These are phyloP conservation scores for Sipha maydis DNA, from an alignment of 2,888 invertebrate genomes.

Conservation along the genomic window DNA sequence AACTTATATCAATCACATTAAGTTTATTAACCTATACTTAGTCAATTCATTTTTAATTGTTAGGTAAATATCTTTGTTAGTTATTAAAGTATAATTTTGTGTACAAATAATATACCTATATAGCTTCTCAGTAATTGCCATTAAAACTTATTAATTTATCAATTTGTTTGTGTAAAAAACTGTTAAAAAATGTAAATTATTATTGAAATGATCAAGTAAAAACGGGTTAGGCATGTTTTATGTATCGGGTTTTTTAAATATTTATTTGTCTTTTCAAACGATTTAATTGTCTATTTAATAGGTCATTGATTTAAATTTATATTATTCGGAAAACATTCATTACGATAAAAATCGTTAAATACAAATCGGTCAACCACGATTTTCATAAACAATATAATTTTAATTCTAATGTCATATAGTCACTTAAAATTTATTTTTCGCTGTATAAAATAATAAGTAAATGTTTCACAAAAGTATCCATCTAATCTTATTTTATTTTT, in stretches of 20 bases:
- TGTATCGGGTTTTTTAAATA: background rate
- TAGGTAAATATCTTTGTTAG: background rate
- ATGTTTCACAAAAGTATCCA: background rate
- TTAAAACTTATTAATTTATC: background rate
- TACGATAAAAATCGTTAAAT: slow-evolving; percentile 13
- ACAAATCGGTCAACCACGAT: slow-evolving; percentile 14
- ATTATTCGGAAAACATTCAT: slow-evolving; percentile 9
- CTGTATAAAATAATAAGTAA: background rate
- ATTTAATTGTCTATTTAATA: slow-evolving; percentile 8
- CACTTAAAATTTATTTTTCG: background rate
- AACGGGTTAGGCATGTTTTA: slow-evolving; percentile 4
- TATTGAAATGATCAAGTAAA: background rate
- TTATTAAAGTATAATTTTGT: too few species aligned
- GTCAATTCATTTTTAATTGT: slow-evolving; percentile 12
- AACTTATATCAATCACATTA: background rate
- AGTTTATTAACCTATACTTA: background rate
- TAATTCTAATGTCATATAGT: background rate
- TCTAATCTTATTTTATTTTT: background rate
- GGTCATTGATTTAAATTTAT: slow-evolving; percentile 30
- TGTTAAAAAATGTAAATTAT: background rate
- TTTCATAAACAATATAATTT: background rate
- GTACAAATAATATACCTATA: background rate
- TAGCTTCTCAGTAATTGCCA: background rate
- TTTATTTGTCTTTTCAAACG: slow-evolving; percentile 16
- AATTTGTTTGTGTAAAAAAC: background rate